Conservation (phyloP, 2,888 invertebrate genomes). For the Mamestra brassicae region DNA sequence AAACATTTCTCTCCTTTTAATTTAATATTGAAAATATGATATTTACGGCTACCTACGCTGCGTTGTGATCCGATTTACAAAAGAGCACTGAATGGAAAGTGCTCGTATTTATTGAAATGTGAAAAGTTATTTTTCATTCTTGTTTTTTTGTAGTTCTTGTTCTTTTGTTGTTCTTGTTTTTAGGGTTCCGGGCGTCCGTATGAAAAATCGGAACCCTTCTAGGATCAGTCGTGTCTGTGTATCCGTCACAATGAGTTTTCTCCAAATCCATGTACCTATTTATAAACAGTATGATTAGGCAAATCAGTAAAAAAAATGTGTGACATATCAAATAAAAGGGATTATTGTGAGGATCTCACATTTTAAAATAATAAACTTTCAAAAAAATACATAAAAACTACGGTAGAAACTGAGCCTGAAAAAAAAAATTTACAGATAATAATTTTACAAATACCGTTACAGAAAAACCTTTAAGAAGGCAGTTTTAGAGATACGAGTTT, state of each 20-base stretch:
- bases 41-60: slow-evolving; percentile 1
- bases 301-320: not conserved
- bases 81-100: slow-evolving; percentile 16
- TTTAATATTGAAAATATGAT: slow-evolving; percentile 29
- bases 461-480: too few relatives aligned
- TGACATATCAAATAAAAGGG: not conserved
- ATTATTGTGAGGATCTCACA: too few relatives aligned
- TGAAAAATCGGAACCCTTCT: not conserved
- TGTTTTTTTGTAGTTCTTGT: slow-evolving; percentile 16
- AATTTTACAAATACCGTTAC: too few relatives aligned
- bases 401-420: too few relatives aligned
- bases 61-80: slow-evolving; percentile 20
- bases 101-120: slow-evolving; percentile 44
- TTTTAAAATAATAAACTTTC: too few relatives aligned
- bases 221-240: not conserved
- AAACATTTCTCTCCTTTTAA: slow-evolving; percentile 43
- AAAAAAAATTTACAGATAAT: too few relatives aligned
- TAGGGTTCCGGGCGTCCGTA: not conserved
- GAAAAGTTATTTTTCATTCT: slow-evolving; percentile 13
- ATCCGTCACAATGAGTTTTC: too few relatives aligned
- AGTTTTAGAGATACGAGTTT: too few relatives aligned
- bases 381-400: too few relatives aligned
- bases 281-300: too few relatives aligned
- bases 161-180: slow-evolving; percentile 8
- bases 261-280: too few relatives aligned